Evolutionary conservation across 2,113 vertebrate genomes (phyloP).

Genomic region (Percopsis transmontana): DNA sequence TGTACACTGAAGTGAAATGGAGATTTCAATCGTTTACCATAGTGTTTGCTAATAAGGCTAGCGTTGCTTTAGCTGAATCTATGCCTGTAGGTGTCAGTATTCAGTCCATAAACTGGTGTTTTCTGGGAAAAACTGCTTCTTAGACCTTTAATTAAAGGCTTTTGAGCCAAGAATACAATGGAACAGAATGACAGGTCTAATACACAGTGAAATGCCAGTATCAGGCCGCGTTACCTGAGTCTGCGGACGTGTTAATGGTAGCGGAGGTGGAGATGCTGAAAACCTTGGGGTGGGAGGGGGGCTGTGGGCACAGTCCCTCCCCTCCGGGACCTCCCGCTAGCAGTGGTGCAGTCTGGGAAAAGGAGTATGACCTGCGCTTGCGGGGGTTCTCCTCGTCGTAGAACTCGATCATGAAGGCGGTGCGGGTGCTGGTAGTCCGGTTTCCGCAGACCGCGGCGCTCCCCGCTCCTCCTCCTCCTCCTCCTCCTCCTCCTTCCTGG

Average conservation of each 20-base stretch:
- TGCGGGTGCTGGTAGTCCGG: slow-evolving; percentile 74
- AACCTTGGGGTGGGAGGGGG: slow-evolving; percentile 82
- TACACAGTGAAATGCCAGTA: neutral
- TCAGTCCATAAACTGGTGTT: no score
- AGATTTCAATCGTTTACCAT: no score
- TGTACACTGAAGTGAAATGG: no score
- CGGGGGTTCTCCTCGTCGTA: slow-evolving; percentile 91
- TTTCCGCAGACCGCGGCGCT: slow-evolving; percentile 47
- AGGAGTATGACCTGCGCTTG: slow-evolving; percentile 91
- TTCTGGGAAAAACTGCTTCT: no score
- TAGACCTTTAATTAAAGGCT: no score
- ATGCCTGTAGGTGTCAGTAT: no score
- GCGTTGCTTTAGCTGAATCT: no score
- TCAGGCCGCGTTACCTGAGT: slow-evolving; percentile 51
- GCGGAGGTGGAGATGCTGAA: slow-evolving; percentile 74
- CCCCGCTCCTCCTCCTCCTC: slow-evolving; percentile 55
- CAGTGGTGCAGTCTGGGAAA: slow-evolving; percentile 86
- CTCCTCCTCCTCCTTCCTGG: slow-evolving; percentile 66
- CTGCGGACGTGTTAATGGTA: slow-evolving; percentile 45
- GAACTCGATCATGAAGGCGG: slow-evolving; percentile 93
- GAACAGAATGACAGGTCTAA: neutral
- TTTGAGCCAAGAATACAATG: neutral
- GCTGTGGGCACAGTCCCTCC: slow-evolving; percentile 83
- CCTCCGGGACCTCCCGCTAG: slow-evolving; percentile 67
- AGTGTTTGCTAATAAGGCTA: no score